These are phyloP conservation scores for Echinometra lucunter DNA, from an alignment of 53 echinoderm and acorn worm genomes.

Conservation along the genomic window DNA sequence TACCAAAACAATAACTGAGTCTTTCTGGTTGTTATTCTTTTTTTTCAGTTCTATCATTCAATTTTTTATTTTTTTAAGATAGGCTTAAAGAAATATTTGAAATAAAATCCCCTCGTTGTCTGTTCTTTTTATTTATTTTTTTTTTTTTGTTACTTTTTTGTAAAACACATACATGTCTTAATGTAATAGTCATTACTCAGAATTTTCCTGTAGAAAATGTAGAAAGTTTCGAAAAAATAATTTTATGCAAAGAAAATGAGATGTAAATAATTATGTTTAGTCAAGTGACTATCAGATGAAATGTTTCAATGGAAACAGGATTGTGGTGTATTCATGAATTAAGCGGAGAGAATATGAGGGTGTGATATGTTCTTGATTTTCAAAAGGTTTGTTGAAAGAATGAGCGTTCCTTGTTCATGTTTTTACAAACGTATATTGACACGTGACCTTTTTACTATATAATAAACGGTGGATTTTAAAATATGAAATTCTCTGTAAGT, in stretches of 20 bases:
- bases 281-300: slow-evolving; percentile 61
- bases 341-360: slow-evolving; percentile 55
- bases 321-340: slow-evolving; percentile 74
- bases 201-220: slow-evolving; percentile 30
- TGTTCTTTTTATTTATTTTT: neutral
- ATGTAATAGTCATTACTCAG: too few species aligned
- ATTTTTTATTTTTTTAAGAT: neutral
- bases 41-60: neutral
- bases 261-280: slow-evolving; percentile 65
- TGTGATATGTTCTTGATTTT: slow-evolving; percentile 11
- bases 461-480: slow-evolving; percentile 69
- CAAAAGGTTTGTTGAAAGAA: slow-evolving; percentile 26
- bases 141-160: neutral
- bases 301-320: slow-evolving; percentile 65
- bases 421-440: slow-evolving; percentile 55
- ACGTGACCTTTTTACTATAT: slow-evolving; percentile 59
- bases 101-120: too few species aligned
- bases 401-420: slow-evolving; percentile 43
- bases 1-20: neutral
- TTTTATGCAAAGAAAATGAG: slow-evolving; percentile 31
- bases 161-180: neutral
- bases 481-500: neutral
- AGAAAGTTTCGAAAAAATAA: slow-evolving; percentile 17
- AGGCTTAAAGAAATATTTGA: too few species aligned
- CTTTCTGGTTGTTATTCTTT: neutral